These are phyloP conservation scores for Cyprinus carpio DNA, from an alignment of 2,113 vertebrate genomes.

Conservation along the genomic window DNA sequence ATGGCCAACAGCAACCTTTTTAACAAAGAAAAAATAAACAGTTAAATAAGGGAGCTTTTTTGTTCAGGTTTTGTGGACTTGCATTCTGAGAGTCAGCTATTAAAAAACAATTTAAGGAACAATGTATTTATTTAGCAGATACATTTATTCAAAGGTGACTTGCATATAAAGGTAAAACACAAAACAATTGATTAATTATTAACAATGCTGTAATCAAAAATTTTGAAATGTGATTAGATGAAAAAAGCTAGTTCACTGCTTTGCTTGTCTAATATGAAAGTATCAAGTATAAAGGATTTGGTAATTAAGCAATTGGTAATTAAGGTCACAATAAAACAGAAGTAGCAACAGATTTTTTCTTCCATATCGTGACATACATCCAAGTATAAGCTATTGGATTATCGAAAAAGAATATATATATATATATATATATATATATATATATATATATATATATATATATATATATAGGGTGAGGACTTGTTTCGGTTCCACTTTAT, in stretches of 20 bases:
- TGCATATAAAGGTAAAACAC: neutral
- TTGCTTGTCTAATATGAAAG: neutral
- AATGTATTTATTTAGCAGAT: neutral
- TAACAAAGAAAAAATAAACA: neutral
- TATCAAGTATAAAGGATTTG: too few species aligned
- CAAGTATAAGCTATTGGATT: neutral
- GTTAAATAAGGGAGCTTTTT: neutral
- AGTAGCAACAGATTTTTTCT: neutral
- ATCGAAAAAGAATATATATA: too few species aligned
- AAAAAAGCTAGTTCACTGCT: neutral
- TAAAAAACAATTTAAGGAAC: neutral
- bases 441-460: too few species aligned
- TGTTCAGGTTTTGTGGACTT: neutral
- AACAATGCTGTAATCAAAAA: neutral
- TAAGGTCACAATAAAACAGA: neutral
- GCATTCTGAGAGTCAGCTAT: too few species aligned
- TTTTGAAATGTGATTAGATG: neutral
- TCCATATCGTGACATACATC: neutral
- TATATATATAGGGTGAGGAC: neutral
- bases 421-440: too few species aligned
- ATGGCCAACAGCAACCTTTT: neutral
- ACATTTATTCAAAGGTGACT: neutral
- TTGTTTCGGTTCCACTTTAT: too few species aligned
- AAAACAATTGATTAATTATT: neutral
- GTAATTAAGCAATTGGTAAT: too few species aligned